A percentile compares a stretch with the other conserved stretches of the same genome.
Evolutionary conservation across 2,113 vertebrate species (phyloP).

Genomic region (Gymnogyps californianus): DNA sequence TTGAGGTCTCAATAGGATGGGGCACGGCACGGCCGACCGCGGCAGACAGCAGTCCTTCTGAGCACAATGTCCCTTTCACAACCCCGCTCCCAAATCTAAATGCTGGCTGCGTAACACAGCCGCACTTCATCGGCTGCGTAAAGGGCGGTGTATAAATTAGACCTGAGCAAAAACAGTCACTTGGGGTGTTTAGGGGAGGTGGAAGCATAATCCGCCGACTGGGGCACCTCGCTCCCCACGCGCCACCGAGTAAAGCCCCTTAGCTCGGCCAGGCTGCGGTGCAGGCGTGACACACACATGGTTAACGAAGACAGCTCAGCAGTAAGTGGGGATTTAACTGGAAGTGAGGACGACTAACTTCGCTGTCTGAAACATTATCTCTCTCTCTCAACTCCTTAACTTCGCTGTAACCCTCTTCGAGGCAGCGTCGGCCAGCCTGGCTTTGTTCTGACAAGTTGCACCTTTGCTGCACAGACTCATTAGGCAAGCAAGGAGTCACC

Average conservation of each 20-base stretch:
- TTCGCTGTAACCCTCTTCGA: background rate
- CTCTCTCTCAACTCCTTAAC: conserved; percentile 22
- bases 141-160: background rate
- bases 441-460: conserved; percentile 36
- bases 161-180: background rate
- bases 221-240: background rate
- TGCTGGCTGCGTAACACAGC: background rate
- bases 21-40: background rate
- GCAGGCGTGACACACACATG: background rate
- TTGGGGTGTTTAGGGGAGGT: background rate
- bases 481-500: conserved; percentile 1
- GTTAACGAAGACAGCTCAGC: background rate
- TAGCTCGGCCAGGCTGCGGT: background rate
- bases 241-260: background rate
- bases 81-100: background rate
- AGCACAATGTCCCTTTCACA: conserved; percentile 30
- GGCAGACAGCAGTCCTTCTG: background rate
- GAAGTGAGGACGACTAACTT: conserved; percentile 29
- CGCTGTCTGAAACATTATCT: conserved; percentile 17
- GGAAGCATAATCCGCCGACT: background rate
- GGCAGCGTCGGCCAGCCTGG: background rate
- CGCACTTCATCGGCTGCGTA: background rate
- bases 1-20: background rate
- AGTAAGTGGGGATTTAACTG: background rate
- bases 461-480: background rate